Conservation (phyloP, 2,113 vertebrate species). For the Desmodus rotundus region DNA sequence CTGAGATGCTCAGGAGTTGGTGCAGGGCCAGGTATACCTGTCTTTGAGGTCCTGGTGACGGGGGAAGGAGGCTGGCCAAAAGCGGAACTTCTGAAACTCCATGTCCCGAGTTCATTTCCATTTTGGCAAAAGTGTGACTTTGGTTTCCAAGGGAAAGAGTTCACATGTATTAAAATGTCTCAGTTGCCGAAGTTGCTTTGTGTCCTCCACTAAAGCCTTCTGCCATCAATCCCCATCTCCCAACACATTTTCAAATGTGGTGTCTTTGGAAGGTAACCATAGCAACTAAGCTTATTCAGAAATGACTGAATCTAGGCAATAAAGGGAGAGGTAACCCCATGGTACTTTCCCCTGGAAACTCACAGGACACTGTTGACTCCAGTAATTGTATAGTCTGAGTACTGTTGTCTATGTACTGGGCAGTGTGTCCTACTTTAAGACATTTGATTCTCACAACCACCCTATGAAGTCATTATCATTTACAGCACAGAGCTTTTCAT, state of each 20-base stretch:
- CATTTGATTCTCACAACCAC: background rate
- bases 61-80: slow-evolving; percentile 18
- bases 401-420: background rate
- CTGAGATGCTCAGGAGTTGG: slow-evolving; percentile 43
- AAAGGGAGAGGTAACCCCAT: slow-evolving; percentile 3
- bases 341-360: slow-evolving; percentile 23
- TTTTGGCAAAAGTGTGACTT: slow-evolving; percentile 60
- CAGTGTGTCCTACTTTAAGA: background rate
- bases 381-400: background rate
- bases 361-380: slow-evolving; percentile 12
- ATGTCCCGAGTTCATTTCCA: slow-evolving; percentile 65
- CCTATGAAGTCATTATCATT: background rate
- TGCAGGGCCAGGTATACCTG: slow-evolving; percentile 54
- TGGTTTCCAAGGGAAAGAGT: slow-evolving; percentile 63
- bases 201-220: slow-evolving; percentile 52
- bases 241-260: slow-evolving; percentile 52
- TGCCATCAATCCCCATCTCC: slow-evolving; percentile 50
- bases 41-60: slow-evolving; percentile 59
- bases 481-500: background rate
- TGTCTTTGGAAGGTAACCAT: slow-evolving; percentile 66
- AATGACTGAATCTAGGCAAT: slow-evolving; percentile 47
- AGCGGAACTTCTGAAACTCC: slow-evolving; percentile 23
- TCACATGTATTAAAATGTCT: slow-evolving; percentile 63
- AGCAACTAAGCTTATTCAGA: slow-evolving; percentile 69
- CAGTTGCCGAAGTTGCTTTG: slow-evolving; percentile 58